Percentiles rank a stretch among this genome's conserved stretches.
These are phyloP conservation scores for Brachionus plicatilis DNA, from an alignment of 1,140 invertebrate species.

Conservation along the genomic window DNA sequence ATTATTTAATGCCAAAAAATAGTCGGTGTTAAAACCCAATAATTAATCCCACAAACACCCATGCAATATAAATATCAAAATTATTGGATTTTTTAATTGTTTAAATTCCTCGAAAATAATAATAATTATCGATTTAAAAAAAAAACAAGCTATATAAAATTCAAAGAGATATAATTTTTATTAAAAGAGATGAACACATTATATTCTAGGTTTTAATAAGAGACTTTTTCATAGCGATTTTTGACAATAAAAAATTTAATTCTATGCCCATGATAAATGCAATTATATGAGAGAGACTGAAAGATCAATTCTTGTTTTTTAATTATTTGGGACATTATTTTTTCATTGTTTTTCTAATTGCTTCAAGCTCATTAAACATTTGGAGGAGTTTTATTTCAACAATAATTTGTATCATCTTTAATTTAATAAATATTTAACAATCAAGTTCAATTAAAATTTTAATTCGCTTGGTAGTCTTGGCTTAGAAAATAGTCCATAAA, in stretches of 20 bases:
- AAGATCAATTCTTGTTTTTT: background rate
- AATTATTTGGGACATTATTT: slow-evolving; percentile 19
- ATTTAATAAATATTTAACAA: background rate
- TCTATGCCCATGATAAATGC: background rate
- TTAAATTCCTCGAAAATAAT: background rate
- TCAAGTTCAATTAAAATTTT: background rate
- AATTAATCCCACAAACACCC: background rate
- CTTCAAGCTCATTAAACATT: slow-evolving; percentile 13
- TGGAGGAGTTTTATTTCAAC: background rate
- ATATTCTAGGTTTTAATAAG: background rate
- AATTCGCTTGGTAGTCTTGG: background rate
- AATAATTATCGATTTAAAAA: background rate
- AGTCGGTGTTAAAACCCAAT: background rate
- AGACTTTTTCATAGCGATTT: background rate
- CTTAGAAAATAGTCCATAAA: background rate
- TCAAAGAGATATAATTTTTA: background rate
- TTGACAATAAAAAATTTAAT: background rate
- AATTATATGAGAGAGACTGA: background rate
- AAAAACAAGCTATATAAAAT: background rate
- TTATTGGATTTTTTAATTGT: background rate
- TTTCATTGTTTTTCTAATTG: background rate
- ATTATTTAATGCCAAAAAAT: background rate
- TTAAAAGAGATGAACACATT: background rate
- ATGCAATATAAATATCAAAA: background rate
- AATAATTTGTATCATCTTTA: background rate